Percentiles rank a stretch among this genome's conserved stretches.
Conservation (phyloP, 2,888 invertebrate species). For the Saturnia pavonia region DNA sequence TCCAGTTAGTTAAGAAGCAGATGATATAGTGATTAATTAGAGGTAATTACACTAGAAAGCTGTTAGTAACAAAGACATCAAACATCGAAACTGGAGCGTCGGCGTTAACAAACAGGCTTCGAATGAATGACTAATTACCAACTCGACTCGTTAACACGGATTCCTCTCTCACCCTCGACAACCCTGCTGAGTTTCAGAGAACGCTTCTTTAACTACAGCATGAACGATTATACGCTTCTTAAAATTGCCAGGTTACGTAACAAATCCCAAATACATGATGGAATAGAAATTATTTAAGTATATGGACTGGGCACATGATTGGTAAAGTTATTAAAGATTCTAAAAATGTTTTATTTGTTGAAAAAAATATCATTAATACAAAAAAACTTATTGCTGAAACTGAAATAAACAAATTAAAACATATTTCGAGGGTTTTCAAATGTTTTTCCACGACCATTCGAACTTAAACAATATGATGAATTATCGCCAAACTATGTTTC, state of each 20-base stretch:
- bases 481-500: constrained; percentile 13
- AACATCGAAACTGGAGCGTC: constrained; percentile 6
- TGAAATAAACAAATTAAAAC: not conserved
- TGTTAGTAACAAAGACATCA: not conserved
- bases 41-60: constrained; percentile 6
- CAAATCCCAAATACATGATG: not conserved
- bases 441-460: not conserved
- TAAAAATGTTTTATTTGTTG: too few relatives aligned
- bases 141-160: constrained; percentile 14
- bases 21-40: not conserved
- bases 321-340: too few relatives aligned
- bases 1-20: not conserved
- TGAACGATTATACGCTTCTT: not conserved
- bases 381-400: too few relatives aligned
- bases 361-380: too few relatives aligned
- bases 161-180: not conserved
- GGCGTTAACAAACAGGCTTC: constrained; percentile 10
- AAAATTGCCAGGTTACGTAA: not conserved
- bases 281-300: not conserved
- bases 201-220: not conserved
- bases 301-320: not conserved
- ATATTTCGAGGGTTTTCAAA: not conserved
- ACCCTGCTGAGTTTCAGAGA: not conserved
- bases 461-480: constrained; percentile 13
- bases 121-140: constrained; percentile 13